Percentiles rank a stretch among this genome's conserved stretches.
Evolutionary conservation across 2,113 vertebrate genomes (phyloP).

Genomic region (Hypanus sabinus): DNA sequence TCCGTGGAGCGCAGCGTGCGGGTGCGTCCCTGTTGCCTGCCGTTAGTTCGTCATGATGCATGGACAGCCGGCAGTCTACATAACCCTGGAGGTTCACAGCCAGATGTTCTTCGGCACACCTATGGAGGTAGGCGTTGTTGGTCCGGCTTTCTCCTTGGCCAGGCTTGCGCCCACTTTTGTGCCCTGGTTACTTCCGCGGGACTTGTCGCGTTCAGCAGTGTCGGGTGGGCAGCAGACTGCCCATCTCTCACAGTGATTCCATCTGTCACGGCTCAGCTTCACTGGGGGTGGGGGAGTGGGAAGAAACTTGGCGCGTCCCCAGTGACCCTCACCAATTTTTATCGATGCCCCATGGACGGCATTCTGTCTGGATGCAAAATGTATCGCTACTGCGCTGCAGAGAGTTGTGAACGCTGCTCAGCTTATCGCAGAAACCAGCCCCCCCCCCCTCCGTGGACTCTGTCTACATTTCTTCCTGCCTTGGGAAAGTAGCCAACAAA

Average conservation of each 20-base stretch:
- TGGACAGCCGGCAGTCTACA: neutral
- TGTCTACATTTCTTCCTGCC: too few species aligned
- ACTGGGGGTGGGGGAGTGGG: too few species aligned
- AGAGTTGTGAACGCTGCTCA: too few species aligned
- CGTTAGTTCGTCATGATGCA: neutral
- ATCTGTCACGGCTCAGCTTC: neutral
- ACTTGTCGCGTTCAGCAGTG: too few species aligned
- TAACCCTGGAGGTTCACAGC: neutral
- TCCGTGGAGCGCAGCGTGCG: neutral
- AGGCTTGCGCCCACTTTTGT: neutral
- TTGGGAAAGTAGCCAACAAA: too few species aligned
- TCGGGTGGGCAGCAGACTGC: neutral
- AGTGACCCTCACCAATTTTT: too few species aligned
- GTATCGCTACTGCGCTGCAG: too few species aligned
- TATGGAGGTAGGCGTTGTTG: neutral
- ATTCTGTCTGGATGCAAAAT: too few species aligned
- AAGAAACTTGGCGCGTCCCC: too few species aligned
- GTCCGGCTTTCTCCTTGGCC: neutral
- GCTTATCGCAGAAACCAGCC: too few species aligned
- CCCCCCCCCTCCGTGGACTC: too few species aligned
- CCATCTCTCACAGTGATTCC: neutral
- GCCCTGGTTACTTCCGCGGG: neutral
- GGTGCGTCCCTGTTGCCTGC: neutral
- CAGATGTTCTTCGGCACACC: neutral
- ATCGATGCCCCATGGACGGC: too few species aligned